Evolutionary conservation across 2,888 invertebrate genomes (phyloP).

Genomic region (Cataglyphis livida): DNA sequence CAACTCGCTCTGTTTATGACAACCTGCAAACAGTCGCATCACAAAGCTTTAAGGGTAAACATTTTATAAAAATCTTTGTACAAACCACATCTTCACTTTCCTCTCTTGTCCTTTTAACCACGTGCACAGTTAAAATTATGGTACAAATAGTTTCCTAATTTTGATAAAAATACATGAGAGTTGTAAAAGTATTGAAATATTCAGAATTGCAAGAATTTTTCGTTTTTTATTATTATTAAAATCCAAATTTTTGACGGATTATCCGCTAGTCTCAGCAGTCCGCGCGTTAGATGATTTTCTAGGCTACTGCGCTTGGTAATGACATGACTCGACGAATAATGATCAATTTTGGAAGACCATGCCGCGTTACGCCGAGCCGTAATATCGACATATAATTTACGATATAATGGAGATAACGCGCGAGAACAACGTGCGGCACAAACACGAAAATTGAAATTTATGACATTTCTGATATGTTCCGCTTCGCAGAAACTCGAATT

Average conservation of each 20-base stretch:
- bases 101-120: neutral
- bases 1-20: conserved; percentile 6
- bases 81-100: neutral
- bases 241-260: conserved; percentile 9
- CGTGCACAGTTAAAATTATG: neutral
- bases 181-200: neutral
- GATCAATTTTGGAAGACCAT: conserved; percentile 47
- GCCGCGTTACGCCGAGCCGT: neutral
- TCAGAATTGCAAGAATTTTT: neutral
- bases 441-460: conserved; percentile 49
- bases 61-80: neutral
- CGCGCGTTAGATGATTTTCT: conserved; percentile 18
- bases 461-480: conserved; percentile 51
- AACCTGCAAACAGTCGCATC: conserved; percentile 6
- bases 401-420: conserved; percentile 45
- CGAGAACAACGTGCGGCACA: neutral
- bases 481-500: conserved; percentile 16
- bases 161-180: neutral
- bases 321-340: conserved; percentile 18
- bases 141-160: conserved; percentile 3
- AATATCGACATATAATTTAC: conserved; percentile 45
- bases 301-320: conserved; percentile 11
- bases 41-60: conserved; percentile 6
- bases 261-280: neutral
- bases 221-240: neutral